Base-by-base conservation (phyloP, 2,113 vertebrate species). In the Halcyon malimbica region DNA sequence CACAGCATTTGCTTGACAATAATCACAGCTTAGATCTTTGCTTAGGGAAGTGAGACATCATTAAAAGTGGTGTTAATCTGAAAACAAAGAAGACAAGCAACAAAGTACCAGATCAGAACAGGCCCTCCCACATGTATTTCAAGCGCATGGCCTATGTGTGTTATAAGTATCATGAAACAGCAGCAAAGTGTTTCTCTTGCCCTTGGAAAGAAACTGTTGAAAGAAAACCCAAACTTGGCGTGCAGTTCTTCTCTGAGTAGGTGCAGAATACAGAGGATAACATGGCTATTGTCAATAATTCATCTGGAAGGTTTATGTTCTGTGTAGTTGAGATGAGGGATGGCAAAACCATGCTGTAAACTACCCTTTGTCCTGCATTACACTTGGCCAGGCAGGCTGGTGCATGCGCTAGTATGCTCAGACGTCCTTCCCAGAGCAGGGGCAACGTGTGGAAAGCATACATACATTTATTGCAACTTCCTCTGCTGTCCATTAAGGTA, bases 101-200 rank as follows among this genome's bases (percentile, higher is more conserved):
- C 10, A 11, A 60, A 69, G 14, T 17, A 83, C 5, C 9, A 62
- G 70, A 85, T 51, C 35, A 56, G 46, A 84, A 51, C 15, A 63
- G 26, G 9, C 24, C 11, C 16, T 76, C 6, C 2, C 2, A 1
- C 67, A 42, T 44, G 33, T 57, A 42, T 0, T 0, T 67, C 16
- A 70, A 57, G 53, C 35, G 18, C 18, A 9, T 19, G 25, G 28
- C 41, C 0, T 1, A 24, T 35, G 2, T 17, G 26, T 90, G 23
- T 19, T 51, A 31, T 25, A 87, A 75, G 26, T 37, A 53, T 4
- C 12, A 70, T 31, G 73, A 83, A 83, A 74, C 2, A 44, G 31
- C 33, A 8, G 21, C 17, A 62, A 70, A 78, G 28, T 29, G 20
- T 83, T 75, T 76, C 57, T 57, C 87, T 84, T 59, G 41, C 12